Percentiles rank a stretch among this genome's conserved stretches.
phyloP scores from a whole-genome alignment of 2,888 invertebrate species.

The Nomada ferruginata region DNA sequence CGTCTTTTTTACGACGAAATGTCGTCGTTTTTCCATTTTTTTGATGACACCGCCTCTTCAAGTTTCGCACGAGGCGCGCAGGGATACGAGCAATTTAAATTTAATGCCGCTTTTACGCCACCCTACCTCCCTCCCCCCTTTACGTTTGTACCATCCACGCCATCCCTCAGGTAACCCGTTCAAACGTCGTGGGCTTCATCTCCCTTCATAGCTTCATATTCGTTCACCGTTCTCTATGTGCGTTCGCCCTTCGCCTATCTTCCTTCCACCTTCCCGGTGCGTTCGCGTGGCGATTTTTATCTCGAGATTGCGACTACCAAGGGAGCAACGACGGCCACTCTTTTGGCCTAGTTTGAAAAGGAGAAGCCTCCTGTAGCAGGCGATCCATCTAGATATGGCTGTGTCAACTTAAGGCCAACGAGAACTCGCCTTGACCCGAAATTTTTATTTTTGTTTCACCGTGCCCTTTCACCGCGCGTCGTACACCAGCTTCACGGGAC shows the following conservation, averaged over 20 bases:
- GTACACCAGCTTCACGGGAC: background rate
- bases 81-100: constrained; percentile 73
- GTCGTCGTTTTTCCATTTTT: constrained; percentile 59
- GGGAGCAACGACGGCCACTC: constrained; percentile 60
- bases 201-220: background rate
- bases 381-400: constrained; percentile 64
- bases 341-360: constrained; percentile 60
- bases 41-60: constrained; percentile 61
- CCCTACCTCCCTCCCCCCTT: constrained; percentile 19
- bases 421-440: constrained; percentile 60
- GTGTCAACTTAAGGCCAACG: constrained; percentile 50
- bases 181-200: too few species aligned
- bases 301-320: constrained; percentile 68
- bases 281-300: constrained; percentile 71
- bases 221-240: background rate
- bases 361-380: constrained; percentile 29
- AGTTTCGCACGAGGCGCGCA: constrained; percentile 56
- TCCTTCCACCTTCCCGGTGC: constrained; percentile 22
- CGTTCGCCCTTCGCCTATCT: background rate
- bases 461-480: background rate
- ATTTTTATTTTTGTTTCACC: constrained; percentile 35
- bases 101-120: constrained; percentile 68
- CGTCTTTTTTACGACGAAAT: constrained; percentile 55
- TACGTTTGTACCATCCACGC: too few species aligned
- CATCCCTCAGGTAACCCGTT: too few species aligned